phyloP scores from a whole-genome alignment of 2,113 vertebrate species.

The Macrotis lagotis region DNA sequence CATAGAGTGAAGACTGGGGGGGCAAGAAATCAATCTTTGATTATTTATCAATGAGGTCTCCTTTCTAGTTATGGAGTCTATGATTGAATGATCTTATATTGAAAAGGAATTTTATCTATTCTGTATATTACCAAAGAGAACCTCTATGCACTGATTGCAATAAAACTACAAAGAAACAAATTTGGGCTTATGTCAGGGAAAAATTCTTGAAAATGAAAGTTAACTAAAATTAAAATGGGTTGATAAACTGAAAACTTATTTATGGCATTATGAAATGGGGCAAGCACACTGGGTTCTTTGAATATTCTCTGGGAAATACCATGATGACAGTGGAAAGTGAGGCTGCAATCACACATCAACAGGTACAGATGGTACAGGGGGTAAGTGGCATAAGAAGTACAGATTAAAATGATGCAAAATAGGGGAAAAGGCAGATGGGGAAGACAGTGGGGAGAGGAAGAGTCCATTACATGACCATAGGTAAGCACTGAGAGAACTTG shows the following conservation, averaged over 20 bases:
- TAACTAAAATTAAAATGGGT: not conserved
- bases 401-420: not conserved
- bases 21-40: not conserved
- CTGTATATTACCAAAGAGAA: not conserved
- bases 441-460: not conserved
- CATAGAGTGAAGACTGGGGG: not conserved
- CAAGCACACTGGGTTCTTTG: too few relatives aligned
- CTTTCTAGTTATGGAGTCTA: not conserved
- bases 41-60: not conserved
- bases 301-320: too few relatives aligned
- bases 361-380: too few relatives aligned
- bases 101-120: not conserved
- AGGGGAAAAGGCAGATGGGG: not conserved
- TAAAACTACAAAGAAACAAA: not conserved
- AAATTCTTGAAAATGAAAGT: too few relatives aligned
- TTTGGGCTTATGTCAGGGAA: not conserved
- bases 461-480: not conserved
- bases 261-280: not conserved
- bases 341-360: too few relatives aligned
- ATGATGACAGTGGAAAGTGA: too few relatives aligned
- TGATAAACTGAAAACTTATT: not conserved
- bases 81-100: not conserved
- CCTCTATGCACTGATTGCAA: not conserved
- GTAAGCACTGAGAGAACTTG: not conserved
- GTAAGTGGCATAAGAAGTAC: not conserved